Evolutionary conservation across 2,888 invertebrate genomes (phyloP).

Genomic region (Cephonodes hylas): DNA sequence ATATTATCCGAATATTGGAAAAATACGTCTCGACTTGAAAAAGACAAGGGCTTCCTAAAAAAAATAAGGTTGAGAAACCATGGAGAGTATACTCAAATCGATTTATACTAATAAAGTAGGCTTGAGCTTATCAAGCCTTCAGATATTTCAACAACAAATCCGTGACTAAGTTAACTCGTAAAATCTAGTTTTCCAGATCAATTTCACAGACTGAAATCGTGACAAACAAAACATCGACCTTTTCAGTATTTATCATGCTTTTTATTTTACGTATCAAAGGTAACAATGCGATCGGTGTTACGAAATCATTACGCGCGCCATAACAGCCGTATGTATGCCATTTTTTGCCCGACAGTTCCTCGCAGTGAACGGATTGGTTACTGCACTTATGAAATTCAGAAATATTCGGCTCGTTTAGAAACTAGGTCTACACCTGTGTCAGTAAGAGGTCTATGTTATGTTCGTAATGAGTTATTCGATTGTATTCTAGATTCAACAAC

Average conservation of each 20-base stretch:
- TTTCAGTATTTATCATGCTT: not conserved
- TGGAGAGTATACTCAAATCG: too few relatives aligned
- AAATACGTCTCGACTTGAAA: too few relatives aligned
- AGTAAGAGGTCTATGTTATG: not conserved
- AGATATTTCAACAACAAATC: not conserved
- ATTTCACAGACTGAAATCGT: not conserved
- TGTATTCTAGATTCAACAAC: too few relatives aligned
- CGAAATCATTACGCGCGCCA: conserved; percentile 25
- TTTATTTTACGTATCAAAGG: not conserved
- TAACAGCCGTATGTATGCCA: conserved; percentile 20
- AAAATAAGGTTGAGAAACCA: too few relatives aligned
- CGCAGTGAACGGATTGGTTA: conserved; percentile 5
- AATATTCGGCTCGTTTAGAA: not conserved
- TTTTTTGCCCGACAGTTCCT: conserved; percentile 15
- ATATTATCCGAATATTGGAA: too few relatives aligned
- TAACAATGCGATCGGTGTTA: conserved; percentile 17
- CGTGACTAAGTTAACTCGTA: not conserved
- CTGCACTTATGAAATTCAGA: conserved; percentile 8
- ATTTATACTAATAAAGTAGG: too few relatives aligned
- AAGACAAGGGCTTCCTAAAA: too few relatives aligned
- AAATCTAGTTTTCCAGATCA: not conserved
- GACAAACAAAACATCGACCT: not conserved
- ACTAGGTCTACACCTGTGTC: conserved; percentile 5
- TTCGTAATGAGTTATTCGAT: not conserved
- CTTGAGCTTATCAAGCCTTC: too few relatives aligned